phyloP scores from a whole-genome alignment of 2,888 invertebrate species.

The Cactoblastis cactorum region DNA sequence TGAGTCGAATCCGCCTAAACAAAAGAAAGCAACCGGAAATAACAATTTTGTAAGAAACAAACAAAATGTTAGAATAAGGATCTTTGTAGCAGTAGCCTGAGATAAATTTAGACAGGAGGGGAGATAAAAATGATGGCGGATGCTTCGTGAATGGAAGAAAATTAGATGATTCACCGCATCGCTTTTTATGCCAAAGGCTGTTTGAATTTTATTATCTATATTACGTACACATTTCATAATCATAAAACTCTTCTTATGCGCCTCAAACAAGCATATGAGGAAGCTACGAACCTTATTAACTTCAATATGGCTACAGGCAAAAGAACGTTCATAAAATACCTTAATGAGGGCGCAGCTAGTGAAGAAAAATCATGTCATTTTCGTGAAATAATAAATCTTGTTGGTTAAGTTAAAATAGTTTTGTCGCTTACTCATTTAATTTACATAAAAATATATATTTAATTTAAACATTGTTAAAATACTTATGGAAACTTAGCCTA shows the following conservation, averaged over 20 bases:
- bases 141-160: slow-evolving; percentile 69
- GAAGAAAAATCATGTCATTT: neutral
- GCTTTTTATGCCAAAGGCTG: slow-evolving; percentile 56
- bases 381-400: neutral
- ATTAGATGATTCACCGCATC: slow-evolving; percentile 71
- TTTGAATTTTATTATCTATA: slow-evolving; percentile 66
- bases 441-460: no score
- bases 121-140: slow-evolving; percentile 78
- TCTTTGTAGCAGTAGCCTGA: slow-evolving; percentile 61
- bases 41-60: slow-evolving; percentile 76
- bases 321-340: neutral
- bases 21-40: slow-evolving; percentile 73
- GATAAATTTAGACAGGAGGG: slow-evolving; percentile 73
- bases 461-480: no score
- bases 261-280: neutral
- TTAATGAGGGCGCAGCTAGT: neutral
- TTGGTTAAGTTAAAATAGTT: neutral
- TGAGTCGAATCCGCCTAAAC: slow-evolving; percentile 67
- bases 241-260: slow-evolving; percentile 36
- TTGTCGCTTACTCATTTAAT: no score
- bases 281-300: slow-evolving; percentile 10
- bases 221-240: slow-evolving; percentile 52
- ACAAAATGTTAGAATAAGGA: slow-evolving; percentile 70
- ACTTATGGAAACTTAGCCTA: no score
- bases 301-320: neutral